Base-by-base conservation (phyloP, 2,888 invertebrate genomes). In the Oligia strigilis region DNA sequence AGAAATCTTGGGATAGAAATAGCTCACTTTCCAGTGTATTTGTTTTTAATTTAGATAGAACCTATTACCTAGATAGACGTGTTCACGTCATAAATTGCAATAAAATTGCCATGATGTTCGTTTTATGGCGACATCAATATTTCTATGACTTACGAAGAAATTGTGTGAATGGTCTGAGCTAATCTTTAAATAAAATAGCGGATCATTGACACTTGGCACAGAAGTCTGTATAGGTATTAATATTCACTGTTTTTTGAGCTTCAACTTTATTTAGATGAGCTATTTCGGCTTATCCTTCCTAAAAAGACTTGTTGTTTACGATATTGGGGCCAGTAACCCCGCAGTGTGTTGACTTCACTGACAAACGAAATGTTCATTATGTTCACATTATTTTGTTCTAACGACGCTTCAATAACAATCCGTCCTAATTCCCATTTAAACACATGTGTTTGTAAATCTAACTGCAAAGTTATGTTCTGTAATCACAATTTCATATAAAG, bases 281-380 rank as follows among this genome's bases (percentile, higher is more conserved):
- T 93, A 92, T 93, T 94, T 92, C 81, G 79, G 87, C 87, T 87
- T 92, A 90, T 90, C 85, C 88, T 90, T 90, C 91, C 91, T 87
- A 90, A 92, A 92, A 91, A 89, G 91, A 90, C 74, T 86, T 80
- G 87, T 90, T 94, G 92, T 94, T 94, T 93, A 92, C 90, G 87
- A 84, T 90, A 90, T 86, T 80, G 88, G 91, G 95, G 93, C 78
- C 94, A 93, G 81, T 94, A 92, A 94, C 95, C 94, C 88, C 89
- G 66, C 75, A 66, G 64, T 86, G 77, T 85, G 81, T 78, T 82
- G 80, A 81, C 86, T 85, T 80, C 78, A 81, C 83, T 80, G 76
- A 82, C 81, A 80, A 83, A 81, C 62, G 70, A 78, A 87, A 79
- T 81, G 36, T 73, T 77, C 58, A 82, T 64, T 70, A 77, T 80